A percentile compares a stretch with the other conserved stretches of the same genome.
phyloP scores from a whole-genome alignment of 2,797 vertebrate species.

The Onychomys arenicola region DNA sequence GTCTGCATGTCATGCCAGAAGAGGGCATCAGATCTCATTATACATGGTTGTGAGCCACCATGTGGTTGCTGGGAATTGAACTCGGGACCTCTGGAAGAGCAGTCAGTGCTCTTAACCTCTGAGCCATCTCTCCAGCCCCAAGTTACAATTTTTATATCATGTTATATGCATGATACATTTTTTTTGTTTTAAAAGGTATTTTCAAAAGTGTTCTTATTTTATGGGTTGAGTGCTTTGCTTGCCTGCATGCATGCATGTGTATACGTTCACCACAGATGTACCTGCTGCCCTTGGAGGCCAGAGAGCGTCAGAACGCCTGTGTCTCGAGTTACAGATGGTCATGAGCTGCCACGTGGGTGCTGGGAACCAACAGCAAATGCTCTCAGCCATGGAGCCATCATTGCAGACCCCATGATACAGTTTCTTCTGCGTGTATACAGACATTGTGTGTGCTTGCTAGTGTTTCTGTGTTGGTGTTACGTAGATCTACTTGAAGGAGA shows the following conservation, averaged over 20 bases:
- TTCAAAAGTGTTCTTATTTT: background rate
- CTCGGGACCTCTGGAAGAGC: too few species aligned
- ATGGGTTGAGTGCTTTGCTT: background rate
- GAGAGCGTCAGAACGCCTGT: background rate
- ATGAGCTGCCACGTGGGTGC: background rate
- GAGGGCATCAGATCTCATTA: background rate
- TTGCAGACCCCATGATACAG: background rate
- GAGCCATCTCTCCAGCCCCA: background rate
- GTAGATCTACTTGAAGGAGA: slow-evolving; percentile 27
- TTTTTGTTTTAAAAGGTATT: background rate
- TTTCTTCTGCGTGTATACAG: background rate
- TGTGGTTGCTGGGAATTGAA: background rate
- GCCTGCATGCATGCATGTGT: background rate
- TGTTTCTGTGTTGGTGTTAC: background rate
- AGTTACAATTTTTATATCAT: background rate
- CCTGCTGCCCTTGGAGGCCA: background rate
- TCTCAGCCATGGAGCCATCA: background rate
- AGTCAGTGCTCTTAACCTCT: background rate
- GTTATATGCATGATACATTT: background rate
- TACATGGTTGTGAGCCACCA: background rate
- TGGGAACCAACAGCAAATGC: background rate
- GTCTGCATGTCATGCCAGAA: background rate
- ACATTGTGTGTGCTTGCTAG: background rate
- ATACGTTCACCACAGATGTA: background rate
- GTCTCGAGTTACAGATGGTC: background rate